A percentile compares a stretch with the other conserved stretches of the same genome.
These are phyloP conservation scores for Silurus lanzhouensis DNA, from an alignment of 2,797 vertebrate species.

Conservation along the genomic window DNA sequence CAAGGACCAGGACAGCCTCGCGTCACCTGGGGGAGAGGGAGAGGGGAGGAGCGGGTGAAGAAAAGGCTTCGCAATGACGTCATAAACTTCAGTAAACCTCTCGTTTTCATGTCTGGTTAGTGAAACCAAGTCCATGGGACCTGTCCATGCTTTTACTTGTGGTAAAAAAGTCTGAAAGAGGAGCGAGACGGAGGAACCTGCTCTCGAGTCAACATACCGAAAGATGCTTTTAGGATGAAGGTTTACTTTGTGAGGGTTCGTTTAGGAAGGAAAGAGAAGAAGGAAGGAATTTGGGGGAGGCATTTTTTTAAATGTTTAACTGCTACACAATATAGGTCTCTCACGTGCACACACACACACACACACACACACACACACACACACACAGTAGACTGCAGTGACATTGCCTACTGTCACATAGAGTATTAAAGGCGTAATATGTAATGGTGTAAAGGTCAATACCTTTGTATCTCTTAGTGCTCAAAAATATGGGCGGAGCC, in stretches of 20 bases:
- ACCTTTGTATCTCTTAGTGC: neutral
- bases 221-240: neutral
- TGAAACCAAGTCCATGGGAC: neutral
- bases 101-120: too few relatives aligned
- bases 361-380: neutral
- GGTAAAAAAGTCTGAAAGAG: slow-evolving; percentile 9
- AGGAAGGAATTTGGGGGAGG: neutral
- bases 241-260: neutral
- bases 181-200: neutral
- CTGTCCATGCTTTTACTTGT: slow-evolving; percentile 22
- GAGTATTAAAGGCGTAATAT: too few relatives aligned
- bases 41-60: neutral
- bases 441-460: neutral
- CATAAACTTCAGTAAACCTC: neutral
- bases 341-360: too few relatives aligned
- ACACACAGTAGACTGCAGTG: neutral
- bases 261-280: neutral
- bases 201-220: neutral
- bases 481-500: neutral
- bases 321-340: neutral
- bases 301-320: neutral
- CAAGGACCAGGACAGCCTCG: slow-evolving; percentile 65
- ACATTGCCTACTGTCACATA: too few relatives aligned
- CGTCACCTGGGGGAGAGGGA: slow-evolving; percentile 57
- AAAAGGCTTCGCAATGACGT: slow-evolving; percentile 10